A percentile compares a stretch with the other conserved stretches of the same genome.
These are phyloP conservation scores for Hepsetus odoe DNA, from an alignment of 2,113 vertebrate genomes.

Conservation along the genomic window DNA sequence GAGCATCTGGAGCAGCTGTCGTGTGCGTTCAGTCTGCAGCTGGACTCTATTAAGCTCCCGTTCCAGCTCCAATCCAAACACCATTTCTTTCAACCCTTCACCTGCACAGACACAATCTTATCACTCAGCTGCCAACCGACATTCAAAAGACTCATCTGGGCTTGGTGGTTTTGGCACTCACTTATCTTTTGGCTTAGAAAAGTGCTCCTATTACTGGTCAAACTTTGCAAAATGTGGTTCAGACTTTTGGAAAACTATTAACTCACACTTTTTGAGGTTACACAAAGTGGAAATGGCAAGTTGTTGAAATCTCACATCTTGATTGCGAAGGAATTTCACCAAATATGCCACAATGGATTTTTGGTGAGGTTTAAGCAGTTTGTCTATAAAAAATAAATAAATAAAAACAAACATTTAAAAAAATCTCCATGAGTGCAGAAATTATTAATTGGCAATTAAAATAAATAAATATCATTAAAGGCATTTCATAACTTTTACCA, in stretches of 20 bases:
- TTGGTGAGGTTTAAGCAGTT: constrained; percentile 58
- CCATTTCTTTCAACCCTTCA: not conserved
- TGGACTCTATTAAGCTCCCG: not conserved
- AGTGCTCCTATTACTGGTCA: not conserved
- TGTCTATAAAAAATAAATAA: not conserved
- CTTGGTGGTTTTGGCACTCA: not conserved
- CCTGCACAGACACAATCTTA: constrained; percentile 1
- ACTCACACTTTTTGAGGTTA: constrained; percentile 58
- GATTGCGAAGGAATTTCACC: constrained; percentile 54
- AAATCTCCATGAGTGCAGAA: too few relatives aligned
- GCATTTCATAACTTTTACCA: constrained; percentile 48
- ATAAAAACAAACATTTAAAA: too few relatives aligned
- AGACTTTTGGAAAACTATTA: not conserved
- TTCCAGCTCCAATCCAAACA: not conserved
- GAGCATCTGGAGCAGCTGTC: not conserved
- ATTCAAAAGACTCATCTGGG: not conserved
- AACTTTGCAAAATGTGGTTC: not conserved
- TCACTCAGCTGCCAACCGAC: constrained; percentile 12
- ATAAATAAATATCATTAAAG: constrained; percentile 4
- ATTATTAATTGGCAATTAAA: not conserved
- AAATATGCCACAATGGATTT: constrained; percentile 44
- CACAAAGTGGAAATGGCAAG: constrained; percentile 53
- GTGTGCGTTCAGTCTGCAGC: not conserved
- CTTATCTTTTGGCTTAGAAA: not conserved
- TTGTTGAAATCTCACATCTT: constrained; percentile 63